A percentile compares a stretch with the other conserved stretches of the same genome.
Conservation (phyloP, 2,797 vertebrate species). For the Mormyrus proboscirostris region DNA sequence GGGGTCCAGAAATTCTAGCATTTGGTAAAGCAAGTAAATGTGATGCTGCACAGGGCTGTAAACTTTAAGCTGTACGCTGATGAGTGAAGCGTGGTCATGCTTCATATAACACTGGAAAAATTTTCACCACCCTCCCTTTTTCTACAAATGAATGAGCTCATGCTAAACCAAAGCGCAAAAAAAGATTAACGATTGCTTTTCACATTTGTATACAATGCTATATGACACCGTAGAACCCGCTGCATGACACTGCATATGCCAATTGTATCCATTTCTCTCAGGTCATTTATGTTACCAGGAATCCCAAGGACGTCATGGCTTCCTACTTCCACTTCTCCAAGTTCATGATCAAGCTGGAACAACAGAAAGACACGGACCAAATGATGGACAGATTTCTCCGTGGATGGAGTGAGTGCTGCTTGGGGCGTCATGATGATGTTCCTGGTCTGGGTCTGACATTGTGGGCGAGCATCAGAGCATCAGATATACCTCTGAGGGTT, state of each 20-base stretch:
- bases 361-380: constrained; percentile 16
- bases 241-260: neutral
- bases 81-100: neutral
- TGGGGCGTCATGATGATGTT: neutral
- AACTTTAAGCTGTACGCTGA: neutral
- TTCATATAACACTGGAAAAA: neutral
- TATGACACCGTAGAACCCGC: neutral
- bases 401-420: constrained; percentile 35
- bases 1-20: neutral
- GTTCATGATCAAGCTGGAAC: constrained; percentile 29
- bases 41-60: neutral
- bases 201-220: neutral
- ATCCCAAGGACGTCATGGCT: constrained; percentile 45
- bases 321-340: constrained; percentile 46
- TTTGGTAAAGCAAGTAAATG: neutral
- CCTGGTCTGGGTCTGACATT: neutral
- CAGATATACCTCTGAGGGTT: neutral
- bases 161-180: neutral
- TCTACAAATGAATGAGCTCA: neutral
- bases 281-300: constrained; percentile 46
- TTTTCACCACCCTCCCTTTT: neutral
- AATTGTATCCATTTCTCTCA: constrained; percentile 15
- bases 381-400: constrained; percentile 40
- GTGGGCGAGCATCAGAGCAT: neutral
- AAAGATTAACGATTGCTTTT: neutral